A percentile compares a stretch with the other conserved stretches of the same genome.
These are phyloP conservation scores for Chaetophractus vellerosus DNA, from an alignment of 2,797 vertebrate species.

Conservation along the genomic window DNA sequence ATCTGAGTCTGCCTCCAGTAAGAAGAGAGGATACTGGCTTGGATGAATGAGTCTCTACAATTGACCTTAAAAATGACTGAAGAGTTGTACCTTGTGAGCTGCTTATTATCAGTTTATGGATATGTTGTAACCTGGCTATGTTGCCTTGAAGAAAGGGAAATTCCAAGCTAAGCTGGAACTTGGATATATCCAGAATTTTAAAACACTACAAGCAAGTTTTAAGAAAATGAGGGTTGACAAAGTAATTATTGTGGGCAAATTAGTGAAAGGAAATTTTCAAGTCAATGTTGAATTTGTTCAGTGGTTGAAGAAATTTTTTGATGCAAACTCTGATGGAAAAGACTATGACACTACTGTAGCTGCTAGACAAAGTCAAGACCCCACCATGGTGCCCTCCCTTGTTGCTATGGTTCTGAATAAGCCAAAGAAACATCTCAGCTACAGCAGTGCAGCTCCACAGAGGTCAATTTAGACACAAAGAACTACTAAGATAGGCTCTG, in stretches of 20 bases:
- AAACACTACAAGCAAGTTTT: constrained; percentile 95
- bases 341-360: constrained; percentile 91
- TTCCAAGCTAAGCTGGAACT: constrained; percentile 95
- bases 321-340: constrained; percentile 95
- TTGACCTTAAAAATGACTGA: neutral
- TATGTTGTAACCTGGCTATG: constrained; percentile 89
- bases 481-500: constrained; percentile 90
- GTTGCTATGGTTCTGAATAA: constrained; percentile 92
- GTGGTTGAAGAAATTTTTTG: constrained; percentile 97
- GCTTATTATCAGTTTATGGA: constrained; percentile 96
- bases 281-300: constrained; percentile 97
- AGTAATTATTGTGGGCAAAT: constrained; percentile 96
- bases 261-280: constrained; percentile 96
- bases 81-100: constrained; percentile 85
- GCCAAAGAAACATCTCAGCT: constrained; percentile 93
- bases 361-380: constrained; percentile 92
- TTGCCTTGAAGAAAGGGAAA: neutral
- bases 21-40: neutral
- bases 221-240: constrained; percentile 96
- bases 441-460: constrained; percentile 91
- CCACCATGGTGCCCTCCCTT: constrained; percentile 87
- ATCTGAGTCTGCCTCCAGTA: neutral
- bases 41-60: neutral
- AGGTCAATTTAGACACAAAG: constrained; percentile 91
- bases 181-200: constrained; percentile 96